A percentile compares a stretch with the other conserved stretches of the same genome.
Evolutionary conservation across 2,888 invertebrate genomes (phyloP).

Genomic region (Nudaria mundana): DNA sequence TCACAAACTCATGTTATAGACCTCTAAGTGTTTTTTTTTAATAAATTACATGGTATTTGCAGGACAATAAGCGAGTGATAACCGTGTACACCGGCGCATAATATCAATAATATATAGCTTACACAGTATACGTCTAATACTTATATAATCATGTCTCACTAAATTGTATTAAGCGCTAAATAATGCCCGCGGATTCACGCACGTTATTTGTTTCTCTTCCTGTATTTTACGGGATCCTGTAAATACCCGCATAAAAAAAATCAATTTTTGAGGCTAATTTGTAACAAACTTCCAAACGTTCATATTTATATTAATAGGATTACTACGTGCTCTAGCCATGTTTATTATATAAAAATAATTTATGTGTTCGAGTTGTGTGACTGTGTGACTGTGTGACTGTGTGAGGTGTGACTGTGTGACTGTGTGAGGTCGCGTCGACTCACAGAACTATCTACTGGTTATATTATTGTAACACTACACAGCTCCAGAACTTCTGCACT

Average conservation of each 20-base stretch:
- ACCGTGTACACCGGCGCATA: conserved; percentile 34
- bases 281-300: too few relatives aligned
- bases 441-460: conserved; percentile 33
- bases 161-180: too few relatives aligned
- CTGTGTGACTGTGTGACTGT: conserved; percentile 18
- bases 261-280: too few relatives aligned
- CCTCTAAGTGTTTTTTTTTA: too few relatives aligned
- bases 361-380: conserved; percentile 24
- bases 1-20: too few relatives aligned
- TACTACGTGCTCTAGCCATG: conserved; percentile 42
- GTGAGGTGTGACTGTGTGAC: conserved; percentile 20
- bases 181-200: too few relatives aligned
- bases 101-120: conserved; percentile 35
- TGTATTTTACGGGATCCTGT: too few relatives aligned
- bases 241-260: too few relatives aligned
- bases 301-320: conserved; percentile 40
- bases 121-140: conserved; percentile 39
- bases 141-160: conserved; percentile 46
- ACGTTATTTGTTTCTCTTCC: too few relatives aligned
- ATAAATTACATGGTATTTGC: too few relatives aligned
- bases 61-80: conserved; percentile 3
- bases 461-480: conserved; percentile 28
- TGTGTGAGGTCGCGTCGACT: conserved; percentile 27
- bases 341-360: conserved; percentile 23
- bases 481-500: conserved; percentile 31